Evolutionary conservation across 2,888 invertebrate genomes (phyloP).

Genomic region (Acronicta leporina): DNA sequence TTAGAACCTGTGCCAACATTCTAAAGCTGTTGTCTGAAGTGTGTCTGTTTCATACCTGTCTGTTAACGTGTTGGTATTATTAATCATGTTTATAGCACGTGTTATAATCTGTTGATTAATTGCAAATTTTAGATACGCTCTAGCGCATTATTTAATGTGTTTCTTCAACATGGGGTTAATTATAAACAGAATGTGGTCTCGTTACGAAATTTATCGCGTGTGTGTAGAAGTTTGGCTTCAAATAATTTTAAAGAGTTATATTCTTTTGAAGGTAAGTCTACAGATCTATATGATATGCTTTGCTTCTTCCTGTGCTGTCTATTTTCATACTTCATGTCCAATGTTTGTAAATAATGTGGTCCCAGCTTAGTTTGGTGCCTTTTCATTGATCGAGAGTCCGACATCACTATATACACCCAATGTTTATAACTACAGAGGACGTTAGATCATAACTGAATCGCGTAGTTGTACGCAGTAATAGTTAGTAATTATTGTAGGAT

Average conservation of each 20-base stretch:
- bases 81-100: slow-evolving; percentile 20
- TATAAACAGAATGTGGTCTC: not conserved
- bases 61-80: slow-evolving; percentile 29
- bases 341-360: slow-evolving; percentile 70
- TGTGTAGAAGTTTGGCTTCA: slow-evolving; percentile 13
- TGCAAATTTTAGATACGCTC: slow-evolving; percentile 6
- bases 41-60: slow-evolving; percentile 26
- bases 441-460: slow-evolving; percentile 35
- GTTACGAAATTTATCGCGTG: slow-evolving; percentile 8
- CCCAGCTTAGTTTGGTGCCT: slow-evolving; percentile 66
- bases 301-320: not conserved
- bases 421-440: slow-evolving; percentile 32
- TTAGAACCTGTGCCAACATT: slow-evolving; percentile 45
- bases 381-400: slow-evolving; percentile 60
- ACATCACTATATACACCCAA: slow-evolving; percentile 28
- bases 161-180: not conserved
- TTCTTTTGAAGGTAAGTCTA: not conserved
- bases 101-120: slow-evolving; percentile 29
- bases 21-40: slow-evolving; percentile 22
- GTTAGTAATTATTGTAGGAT: slow-evolving; percentile 16
- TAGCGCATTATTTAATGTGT: not conserved
- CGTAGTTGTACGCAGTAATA: slow-evolving; percentile 15
- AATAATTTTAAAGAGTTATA: not conserved
- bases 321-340: slow-evolving; percentile 49
- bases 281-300: not conserved